Base-by-base conservation (phyloP, 35 echinoderm and acorn worm genomes). In the Apostichopus californicus region DNA sequence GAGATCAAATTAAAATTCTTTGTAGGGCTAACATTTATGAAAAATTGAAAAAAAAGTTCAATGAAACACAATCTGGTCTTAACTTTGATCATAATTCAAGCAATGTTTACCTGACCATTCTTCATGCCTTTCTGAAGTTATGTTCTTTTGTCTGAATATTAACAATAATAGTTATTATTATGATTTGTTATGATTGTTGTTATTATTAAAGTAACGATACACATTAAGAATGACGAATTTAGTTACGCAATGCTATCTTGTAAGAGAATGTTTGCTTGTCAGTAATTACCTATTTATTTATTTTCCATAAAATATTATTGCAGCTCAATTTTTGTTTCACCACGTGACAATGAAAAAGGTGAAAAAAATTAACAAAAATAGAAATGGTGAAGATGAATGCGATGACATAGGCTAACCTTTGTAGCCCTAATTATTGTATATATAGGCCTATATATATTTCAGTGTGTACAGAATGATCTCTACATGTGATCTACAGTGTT, bases 391-490 rank as follows among this genome's bases (percentile, higher is more conserved):
- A 68, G 64, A 68, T 4, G 10, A 13, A 17, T 9, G 64, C 10
- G 64, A 68, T 68, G 64, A 68, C 5, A 68, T 68, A 17, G 64
- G 64, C 17, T 68, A 10, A 68, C 10, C 17, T 68, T 68, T 17
- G 64, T 10, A 13, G 64, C 10, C 10, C 64, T 17, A 81, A 52
- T 81, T 81, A 81, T 81, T 81, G 78, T 81, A 81, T 81, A 81
- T 81, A 81, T 28, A 28, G 26, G 26, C 26, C 26, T 28, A 28
- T 28, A 28, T 28, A 28, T 28, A 28, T 28, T 28, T 28, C 26
- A 28, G 26, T 28, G 1, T 28, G 26, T 28, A 28, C 26, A 28
- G 26, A 28, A 28, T 1, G 78, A 81, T 81, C 53, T 25, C 20
- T 81, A 46, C 52, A 14, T 81, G 53, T 26, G 15, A 46, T 28